phyloP scores from a whole-genome alignment of 37 sponge, comb jelly and placozoan genomes.

The Halisarca cf. caerulea region DNA sequence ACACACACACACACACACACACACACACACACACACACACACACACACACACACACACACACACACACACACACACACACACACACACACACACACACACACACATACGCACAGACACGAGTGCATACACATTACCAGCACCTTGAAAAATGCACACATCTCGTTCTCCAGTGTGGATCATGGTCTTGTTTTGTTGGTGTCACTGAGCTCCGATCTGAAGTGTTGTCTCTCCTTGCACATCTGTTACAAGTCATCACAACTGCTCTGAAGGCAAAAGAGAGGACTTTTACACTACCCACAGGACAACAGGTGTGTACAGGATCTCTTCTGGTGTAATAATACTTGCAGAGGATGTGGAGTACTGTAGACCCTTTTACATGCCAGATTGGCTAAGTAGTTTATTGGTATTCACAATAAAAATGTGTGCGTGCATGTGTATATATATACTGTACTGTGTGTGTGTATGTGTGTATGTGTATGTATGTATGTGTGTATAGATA shows the following conservation, averaged over 20 bases:
- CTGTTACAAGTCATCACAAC: conserved; percentile 52
- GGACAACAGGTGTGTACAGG: conserved; percentile 58
- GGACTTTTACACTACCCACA: conserved; percentile 17
- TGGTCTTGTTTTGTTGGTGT: conserved; percentile 80
- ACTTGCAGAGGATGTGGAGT: too few relatives aligned
- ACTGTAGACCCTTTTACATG: too few relatives aligned
- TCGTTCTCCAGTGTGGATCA: conserved; percentile 48
- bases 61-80: background rate
- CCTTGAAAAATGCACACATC: too few relatives aligned
- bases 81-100: background rate
- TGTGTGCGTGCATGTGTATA: too few relatives aligned
- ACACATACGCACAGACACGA: too few relatives aligned
- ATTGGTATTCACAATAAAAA: too few relatives aligned
- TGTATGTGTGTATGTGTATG: conserved; percentile 3
- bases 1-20: too few relatives aligned
- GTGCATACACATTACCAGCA: background rate
- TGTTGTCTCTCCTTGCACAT: conserved; percentile 62
- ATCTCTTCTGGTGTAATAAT: too few relatives aligned
- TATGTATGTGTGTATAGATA: background rate
- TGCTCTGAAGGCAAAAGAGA: conserved; percentile 43
- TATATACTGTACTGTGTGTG: background rate
- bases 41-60: too few relatives aligned
- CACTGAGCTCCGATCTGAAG: conserved; percentile 20
- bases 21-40: too few relatives aligned
- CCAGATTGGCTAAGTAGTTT: too few relatives aligned